phyloP scores from a whole-genome alignment of 2,113 vertebrate genomes.

The Alaudala cheleensis region DNA sequence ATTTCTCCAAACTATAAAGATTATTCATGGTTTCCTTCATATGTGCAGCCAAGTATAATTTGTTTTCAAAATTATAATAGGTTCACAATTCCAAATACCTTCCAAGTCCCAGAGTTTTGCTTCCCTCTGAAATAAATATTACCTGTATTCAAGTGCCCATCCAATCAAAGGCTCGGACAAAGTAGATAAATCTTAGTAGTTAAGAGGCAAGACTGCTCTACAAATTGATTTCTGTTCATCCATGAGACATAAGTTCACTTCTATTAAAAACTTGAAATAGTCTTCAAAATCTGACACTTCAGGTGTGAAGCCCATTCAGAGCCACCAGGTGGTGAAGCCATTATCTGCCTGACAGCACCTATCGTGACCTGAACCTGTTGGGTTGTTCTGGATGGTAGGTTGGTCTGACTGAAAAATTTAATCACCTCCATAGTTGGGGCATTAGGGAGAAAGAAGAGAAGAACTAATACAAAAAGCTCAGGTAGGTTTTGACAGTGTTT shows the following conservation, averaged over 20 bases:
- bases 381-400: neutral
- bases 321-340: neutral
- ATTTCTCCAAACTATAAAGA: neutral
- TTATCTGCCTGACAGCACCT: neutral
- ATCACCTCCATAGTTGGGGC: neutral
- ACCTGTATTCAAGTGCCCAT: neutral
- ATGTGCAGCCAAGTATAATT: neutral
- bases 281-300: neutral
- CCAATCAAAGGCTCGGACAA: neutral
- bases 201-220: neutral
- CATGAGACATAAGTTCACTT: neutral
- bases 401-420: neutral
- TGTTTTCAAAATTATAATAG: neutral
- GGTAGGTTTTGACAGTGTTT: neutral
- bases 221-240: neutral
- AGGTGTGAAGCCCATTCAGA: neutral
- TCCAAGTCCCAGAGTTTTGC: neutral
- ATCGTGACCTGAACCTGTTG: neutral
- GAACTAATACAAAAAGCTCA: neutral
- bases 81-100: neutral
- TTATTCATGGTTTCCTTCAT: neutral
- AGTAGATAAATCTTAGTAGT: neutral
- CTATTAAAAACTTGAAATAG: neutral
- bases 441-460: neutral
- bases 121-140: neutral